Evolutionary conservation across 2,888 invertebrate species (phyloP).

Genomic region (Eilema griseolum): DNA sequence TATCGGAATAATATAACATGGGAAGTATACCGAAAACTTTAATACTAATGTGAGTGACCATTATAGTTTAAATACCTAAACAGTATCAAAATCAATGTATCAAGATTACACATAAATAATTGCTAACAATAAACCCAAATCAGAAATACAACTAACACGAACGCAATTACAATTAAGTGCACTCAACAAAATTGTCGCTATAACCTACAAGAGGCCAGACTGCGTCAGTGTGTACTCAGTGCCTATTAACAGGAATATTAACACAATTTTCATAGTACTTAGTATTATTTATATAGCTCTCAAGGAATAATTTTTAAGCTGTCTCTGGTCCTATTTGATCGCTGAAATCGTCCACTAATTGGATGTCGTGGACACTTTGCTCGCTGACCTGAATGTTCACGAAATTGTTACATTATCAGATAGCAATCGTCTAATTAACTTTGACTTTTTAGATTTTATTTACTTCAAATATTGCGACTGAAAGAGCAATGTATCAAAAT

Average conservation of each 20-base stretch:
- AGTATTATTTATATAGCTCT: not conserved
- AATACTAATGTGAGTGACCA: too few relatives aligned
- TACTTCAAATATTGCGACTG: not conserved
- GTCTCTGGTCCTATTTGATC: not conserved
- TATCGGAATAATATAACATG: too few relatives aligned
- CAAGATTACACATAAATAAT: too few relatives aligned
- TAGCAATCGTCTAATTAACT: not conserved
- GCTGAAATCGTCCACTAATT: not conserved
- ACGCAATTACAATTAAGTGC: conserved; percentile 12
- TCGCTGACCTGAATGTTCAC: conserved; percentile 12
- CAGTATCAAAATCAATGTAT: too few relatives aligned
- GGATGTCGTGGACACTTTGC: conserved; percentile 12
- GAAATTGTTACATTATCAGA: not conserved
- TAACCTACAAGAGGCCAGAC: conserved; percentile 17
- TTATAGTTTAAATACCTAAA: too few relatives aligned
- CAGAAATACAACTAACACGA: not conserved
- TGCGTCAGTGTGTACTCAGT: not conserved
- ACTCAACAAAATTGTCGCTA: conserved; percentile 43
- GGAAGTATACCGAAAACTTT: too few relatives aligned
- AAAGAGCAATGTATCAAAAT: not conserved
- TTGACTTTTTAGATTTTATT: not conserved
- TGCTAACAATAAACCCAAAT: too few relatives aligned
- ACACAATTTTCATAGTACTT: not conserved
- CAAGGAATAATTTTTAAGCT: not conserved
- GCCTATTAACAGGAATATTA: not conserved